Evolutionary conservation across 2,113 vertebrate genomes (phyloP), one percentile per base, ranked within the genome.

Genomic region (Brachirus orientalis): DNA sequence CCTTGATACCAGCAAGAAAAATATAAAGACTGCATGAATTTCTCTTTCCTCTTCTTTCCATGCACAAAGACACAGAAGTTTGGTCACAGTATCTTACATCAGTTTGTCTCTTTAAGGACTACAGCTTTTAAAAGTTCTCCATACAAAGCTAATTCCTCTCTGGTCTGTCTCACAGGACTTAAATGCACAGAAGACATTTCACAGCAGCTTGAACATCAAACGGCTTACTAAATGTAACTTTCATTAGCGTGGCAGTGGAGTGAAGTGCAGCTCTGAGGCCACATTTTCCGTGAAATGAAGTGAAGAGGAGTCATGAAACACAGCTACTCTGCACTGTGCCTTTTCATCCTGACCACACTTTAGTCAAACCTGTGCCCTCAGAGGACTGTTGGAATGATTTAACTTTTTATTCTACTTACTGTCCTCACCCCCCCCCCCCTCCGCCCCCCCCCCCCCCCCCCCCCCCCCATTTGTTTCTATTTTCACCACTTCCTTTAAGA

Each of bases 1-100:
- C 16, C 12, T 17, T 4, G 8, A 17, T 46, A 7, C 3, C 17
- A 35, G 10, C 20, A 16, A 7, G 22, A 12, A 50, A 50, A 46
- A 17, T 9, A n/a, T 28, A 41, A 36, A 48, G 3, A 44, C 17
- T 16, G 18, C 56, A 50, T 19, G 12, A 10, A 12, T 41, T 16
- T 0, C 10, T 10, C 16, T 17, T 28, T 16, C 8, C n/a, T 53
- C 22, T 58, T n/a, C 63, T 50, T 45, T 63, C 58, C 58, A 10
- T 11, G 10, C 19, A 44, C 46, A 58, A 44, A 63, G 63, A 67
- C 53, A 18, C 35, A 36, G 51, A 8, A 35, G 50, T 7, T n/a
- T 14, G 46, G 18, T 48, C 10, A 20, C 46, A 12, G 18, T 11
- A 11, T 50, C 11, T 22, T 50, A 6, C 28, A 28, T 28, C 28